A percentile compares a stretch with the other conserved stretches of the same genome.
Conservation (phyloP, 1,140 invertebrate genomes). For the Penaeus chinensis region DNA sequence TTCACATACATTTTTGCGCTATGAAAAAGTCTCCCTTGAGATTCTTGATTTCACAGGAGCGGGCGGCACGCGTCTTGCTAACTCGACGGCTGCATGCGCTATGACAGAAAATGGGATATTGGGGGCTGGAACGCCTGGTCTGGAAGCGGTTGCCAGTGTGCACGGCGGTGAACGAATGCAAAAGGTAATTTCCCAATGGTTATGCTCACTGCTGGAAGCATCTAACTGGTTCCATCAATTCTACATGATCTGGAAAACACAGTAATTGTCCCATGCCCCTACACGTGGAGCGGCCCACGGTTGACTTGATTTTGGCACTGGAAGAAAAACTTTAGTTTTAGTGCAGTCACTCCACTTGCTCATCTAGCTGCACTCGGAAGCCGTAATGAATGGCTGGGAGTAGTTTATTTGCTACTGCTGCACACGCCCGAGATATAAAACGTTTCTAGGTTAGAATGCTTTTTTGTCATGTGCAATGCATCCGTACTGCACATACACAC, state of each 20-base stretch:
- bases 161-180: constrained; percentile 40
- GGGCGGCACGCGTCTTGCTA: too few relatives aligned
- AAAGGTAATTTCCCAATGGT: constrained; percentile 24
- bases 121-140: constrained; percentile 33
- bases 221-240: neutral
- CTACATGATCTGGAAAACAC: constrained; percentile 33
- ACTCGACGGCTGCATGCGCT: neutral
- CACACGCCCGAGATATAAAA: too few relatives aligned
- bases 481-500: neutral
- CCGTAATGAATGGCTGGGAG: too few relatives aligned
- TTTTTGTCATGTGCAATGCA: neutral
- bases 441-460: neutral
- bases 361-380: too few relatives aligned
- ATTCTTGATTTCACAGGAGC: too few relatives aligned
- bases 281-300: too few relatives aligned
- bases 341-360: too few relatives aligned
- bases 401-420: too few relatives aligned
- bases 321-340: too few relatives aligned
- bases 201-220: neutral
- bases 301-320: too few relatives aligned
- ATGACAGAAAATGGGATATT: constrained; percentile 51
- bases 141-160: constrained; percentile 17
- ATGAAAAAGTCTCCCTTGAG: too few relatives aligned
- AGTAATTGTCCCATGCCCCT: constrained; percentile 21
- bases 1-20: too few relatives aligned